These are phyloP conservation scores for Pterois miles DNA, from an alignment of 2,797 vertebrate genomes.

Conservation along the genomic window DNA sequence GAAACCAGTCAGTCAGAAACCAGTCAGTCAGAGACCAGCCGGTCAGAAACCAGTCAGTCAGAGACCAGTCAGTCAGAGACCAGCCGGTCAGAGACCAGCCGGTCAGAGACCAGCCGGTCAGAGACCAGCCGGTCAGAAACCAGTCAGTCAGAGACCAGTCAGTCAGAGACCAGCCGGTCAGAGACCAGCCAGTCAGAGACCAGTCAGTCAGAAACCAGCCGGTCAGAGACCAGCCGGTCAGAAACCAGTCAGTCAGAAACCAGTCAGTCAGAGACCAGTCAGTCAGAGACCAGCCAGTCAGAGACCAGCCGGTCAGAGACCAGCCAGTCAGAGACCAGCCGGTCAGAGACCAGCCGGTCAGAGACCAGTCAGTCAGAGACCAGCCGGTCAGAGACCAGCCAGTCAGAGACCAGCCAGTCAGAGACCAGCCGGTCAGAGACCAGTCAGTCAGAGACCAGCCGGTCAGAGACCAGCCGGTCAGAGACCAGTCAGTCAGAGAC, in stretches of 20 bases:
- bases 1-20: conserved; percentile 4
- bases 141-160: conserved; percentile 4
- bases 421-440: background rate
- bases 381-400: no score
- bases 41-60: conserved; percentile 6
- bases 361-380: conserved; percentile 4
- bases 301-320: background rate
- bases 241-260: background rate
- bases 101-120: no score
- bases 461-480: no score
- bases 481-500: background rate
- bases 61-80: background rate
- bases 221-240: no score
- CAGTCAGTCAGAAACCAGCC: conserved; percentile 6
- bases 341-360: no score
- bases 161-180: conserved; percentile 2
- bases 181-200: background rate
- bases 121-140: no score
- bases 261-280: conserved; percentile 4
- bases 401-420: conserved; percentile 3
- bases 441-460: conserved; percentile 7
- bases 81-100: conserved; percentile 2
- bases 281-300: conserved; percentile 3
- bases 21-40: no score
- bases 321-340: conserved; percentile 3